phyloP scores from a whole-genome alignment of 2,797 vertebrate genomes.

The Hippopotamyrus pictus region DNA sequence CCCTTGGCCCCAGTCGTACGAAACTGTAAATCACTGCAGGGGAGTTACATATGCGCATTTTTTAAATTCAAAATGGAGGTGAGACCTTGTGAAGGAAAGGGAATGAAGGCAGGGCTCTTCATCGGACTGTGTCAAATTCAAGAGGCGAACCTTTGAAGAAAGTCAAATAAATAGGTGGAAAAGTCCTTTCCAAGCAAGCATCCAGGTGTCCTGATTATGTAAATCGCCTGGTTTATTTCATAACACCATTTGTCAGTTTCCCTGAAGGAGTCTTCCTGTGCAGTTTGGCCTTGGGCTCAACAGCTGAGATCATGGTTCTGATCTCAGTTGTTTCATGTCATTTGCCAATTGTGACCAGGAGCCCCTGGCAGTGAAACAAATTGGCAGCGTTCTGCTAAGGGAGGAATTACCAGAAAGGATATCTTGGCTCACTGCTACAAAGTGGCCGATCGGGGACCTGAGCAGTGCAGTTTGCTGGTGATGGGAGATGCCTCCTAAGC shows the following conservation, averaged over 20 bases:
- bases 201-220: constrained; percentile 24
- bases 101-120: constrained; percentile 24
- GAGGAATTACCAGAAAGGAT: constrained; percentile 38
- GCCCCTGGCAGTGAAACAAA: background rate
- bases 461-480: background rate
- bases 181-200: constrained; percentile 4
- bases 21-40: constrained; percentile 30
- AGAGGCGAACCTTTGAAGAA: background rate
- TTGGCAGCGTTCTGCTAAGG: constrained; percentile 63
- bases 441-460: background rate
- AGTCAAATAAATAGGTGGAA: background rate
- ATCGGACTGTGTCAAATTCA: constrained; percentile 30
- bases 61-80: constrained; percentile 30
- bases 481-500: background rate
- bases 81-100: constrained; percentile 18
- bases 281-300: background rate
- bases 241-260: background rate
- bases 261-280: background rate
- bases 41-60: constrained; percentile 11
- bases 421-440: constrained; percentile 3
- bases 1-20: constrained; percentile 2
- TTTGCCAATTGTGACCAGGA: constrained; percentile 9
- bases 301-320: background rate
- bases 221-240: background rate
- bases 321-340: constrained; percentile 13